Percentiles rank a stretch among this genome's conserved stretches.
phyloP scores from a whole-genome alignment of 2,113 vertebrate genomes.

The Takifugu flavidus region DNA sequence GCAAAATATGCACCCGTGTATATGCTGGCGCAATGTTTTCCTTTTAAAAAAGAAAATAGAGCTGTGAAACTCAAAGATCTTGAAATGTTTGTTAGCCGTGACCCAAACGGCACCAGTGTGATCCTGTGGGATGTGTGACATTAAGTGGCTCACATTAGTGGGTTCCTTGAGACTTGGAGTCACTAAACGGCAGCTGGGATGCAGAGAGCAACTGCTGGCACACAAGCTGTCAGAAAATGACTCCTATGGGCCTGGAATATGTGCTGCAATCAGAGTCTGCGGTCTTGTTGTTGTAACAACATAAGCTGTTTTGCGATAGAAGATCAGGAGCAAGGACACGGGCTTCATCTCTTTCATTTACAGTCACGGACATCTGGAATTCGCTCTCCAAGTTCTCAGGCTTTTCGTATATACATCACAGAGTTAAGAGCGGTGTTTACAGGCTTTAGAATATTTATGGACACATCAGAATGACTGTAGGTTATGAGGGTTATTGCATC shows the following conservation, averaged over 20 bases:
- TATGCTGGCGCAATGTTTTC: conserved; percentile 8
- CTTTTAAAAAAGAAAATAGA: too few species aligned
- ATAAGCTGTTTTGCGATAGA: background rate
- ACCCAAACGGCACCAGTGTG: background rate
- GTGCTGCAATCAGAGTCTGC: background rate
- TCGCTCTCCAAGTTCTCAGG: background rate
- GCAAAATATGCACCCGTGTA: conserved; percentile 21
- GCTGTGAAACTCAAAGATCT: too few species aligned
- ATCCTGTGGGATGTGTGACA: background rate
- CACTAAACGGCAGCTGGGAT: background rate
- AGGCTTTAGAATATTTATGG: background rate
- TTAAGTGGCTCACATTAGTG: background rate
- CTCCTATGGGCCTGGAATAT: background rate
- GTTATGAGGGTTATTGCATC: background rate
- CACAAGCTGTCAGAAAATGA: background rate
- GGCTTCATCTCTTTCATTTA: too few species aligned
- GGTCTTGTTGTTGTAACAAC: background rate
- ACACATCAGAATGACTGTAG: background rate
- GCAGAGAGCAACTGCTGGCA: background rate
- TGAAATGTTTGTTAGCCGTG: too few species aligned
- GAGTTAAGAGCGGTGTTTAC: background rate
- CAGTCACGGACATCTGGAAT: background rate
- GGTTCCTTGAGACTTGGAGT: conserved; percentile 16
- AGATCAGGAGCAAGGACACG: background rate
- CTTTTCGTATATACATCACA: too few species aligned